phyloP scores from a whole-genome alignment of 35 echinoderm and acorn worm species.

The Stichopus chloronotus region DNA sequence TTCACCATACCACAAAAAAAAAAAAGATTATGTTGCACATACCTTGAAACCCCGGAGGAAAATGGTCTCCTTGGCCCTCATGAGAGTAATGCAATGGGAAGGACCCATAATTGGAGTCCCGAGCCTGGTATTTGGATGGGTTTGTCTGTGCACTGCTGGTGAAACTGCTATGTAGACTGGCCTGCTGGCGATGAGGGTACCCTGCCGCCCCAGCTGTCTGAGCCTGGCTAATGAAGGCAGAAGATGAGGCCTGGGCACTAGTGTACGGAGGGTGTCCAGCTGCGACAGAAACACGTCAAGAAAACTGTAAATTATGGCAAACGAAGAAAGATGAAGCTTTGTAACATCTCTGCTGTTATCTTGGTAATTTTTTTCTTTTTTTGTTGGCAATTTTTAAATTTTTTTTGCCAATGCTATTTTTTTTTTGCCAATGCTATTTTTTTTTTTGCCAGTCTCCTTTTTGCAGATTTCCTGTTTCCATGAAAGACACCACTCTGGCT shows the following conservation, averaged over 20 bases:
- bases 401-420: too few species aligned
- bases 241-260: conserved; percentile 59
- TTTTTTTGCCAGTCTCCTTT: too few species aligned
- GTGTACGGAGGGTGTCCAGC: conserved; percentile 73
- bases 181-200: conserved; percentile 76
- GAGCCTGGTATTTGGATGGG: conserved; percentile 73
- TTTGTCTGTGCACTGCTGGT: conserved; percentile 62
- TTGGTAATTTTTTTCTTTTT: too few species aligned
- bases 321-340: too few species aligned
- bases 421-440: too few species aligned
- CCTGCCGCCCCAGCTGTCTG: conserved; percentile 25
- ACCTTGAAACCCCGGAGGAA: conserved; percentile 43
- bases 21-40: not conserved
- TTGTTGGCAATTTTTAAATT: too few species aligned
- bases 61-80: conserved; percentile 39
- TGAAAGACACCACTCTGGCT: too few species aligned
- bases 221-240: conserved; percentile 68
- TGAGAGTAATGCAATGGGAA: conserved; percentile 53
- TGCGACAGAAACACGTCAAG: not conserved
- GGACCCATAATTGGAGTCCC: conserved; percentile 69
- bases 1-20: too few species aligned
- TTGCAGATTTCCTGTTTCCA: too few species aligned
- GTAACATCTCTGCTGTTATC: too few species aligned
- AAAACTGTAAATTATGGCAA: too few species aligned
- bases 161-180: conserved; percentile 73